These are phyloP conservation scores for Amphibalanus amphitrite DNA, from an alignment of 1,140 invertebrate genomes.

Conservation along the genomic window DNA sequence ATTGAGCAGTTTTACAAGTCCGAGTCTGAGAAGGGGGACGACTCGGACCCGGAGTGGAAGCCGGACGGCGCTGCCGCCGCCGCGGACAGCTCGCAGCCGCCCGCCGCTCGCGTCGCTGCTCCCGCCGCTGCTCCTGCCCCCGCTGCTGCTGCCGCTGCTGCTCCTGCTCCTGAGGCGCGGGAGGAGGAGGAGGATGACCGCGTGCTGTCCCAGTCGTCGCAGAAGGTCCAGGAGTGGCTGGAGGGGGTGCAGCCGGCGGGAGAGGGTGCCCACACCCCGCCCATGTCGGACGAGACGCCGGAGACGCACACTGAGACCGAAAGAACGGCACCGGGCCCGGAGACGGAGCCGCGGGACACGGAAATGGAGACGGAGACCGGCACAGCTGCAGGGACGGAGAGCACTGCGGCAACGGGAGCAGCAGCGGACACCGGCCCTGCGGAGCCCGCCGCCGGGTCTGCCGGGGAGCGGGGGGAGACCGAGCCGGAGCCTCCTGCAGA, in stretches of 20 bases:
- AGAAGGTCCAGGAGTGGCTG: not conserved
- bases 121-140: not conserved
- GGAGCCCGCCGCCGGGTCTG: too few relatives aligned
- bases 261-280: too few relatives aligned
- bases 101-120: too few relatives aligned
- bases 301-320: not conserved
- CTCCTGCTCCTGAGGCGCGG: too few relatives aligned
- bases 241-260: not conserved
- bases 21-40: constrained; percentile 29
- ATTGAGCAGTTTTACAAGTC: constrained; percentile 40
- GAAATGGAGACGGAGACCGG: not conserved
- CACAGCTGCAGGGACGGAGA: too few relatives aligned
- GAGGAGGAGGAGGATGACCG: not conserved
- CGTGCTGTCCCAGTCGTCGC: not conserved
- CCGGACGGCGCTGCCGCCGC: too few relatives aligned
- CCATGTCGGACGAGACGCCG: not conserved
- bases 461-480: too few relatives aligned
- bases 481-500: not conserved
- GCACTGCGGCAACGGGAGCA: not conserved
- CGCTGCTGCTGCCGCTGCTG: not conserved
- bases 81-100: too few relatives aligned
- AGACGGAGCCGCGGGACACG: too few relatives aligned
- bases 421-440: too few relatives aligned
- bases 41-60: constrained; percentile 3
- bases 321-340: too few relatives aligned